Evolutionary conservation across 1,140 invertebrate genomes (phyloP).

Genomic region (Drosophila punjabiensis): DNA sequence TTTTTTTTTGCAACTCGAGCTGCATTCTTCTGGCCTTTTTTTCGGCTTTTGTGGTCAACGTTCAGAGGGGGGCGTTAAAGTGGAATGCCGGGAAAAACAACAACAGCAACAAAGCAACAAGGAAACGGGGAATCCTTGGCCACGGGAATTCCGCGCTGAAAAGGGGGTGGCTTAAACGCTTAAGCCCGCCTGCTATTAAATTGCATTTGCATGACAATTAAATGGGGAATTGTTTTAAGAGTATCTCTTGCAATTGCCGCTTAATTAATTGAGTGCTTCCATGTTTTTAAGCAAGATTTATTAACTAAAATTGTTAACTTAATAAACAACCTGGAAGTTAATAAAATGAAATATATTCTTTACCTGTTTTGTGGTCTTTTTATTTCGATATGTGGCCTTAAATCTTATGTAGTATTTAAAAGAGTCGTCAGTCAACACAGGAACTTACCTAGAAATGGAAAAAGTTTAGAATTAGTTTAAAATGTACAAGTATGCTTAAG

Average conservation of each 20-base stretch:
- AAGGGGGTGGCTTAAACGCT: conserved; percentile 27
- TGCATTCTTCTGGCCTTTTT: conserved; percentile 45
- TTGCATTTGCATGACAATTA: conserved; percentile 36
- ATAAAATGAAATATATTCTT: neutral
- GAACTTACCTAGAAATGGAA: conserved; percentile 72
- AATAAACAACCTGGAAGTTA: neutral
- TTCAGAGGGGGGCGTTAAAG: conserved; percentile 26
- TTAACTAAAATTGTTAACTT: neutral
- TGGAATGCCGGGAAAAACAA: conserved; percentile 43
- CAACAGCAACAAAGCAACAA: conserved; percentile 16
- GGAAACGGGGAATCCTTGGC: conserved; percentile 19
- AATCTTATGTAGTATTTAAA: neutral
- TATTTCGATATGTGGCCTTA: neutral
- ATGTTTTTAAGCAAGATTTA: neutral
- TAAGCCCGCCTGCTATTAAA: conserved; percentile 14
- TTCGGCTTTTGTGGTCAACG: conserved; percentile 58
- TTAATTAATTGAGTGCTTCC: conserved; percentile 15
- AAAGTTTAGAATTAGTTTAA: conserved; percentile 41
- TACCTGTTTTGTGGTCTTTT: conserved; percentile 2
- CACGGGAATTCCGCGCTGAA: conserved; percentile 31
- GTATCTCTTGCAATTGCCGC: neutral
- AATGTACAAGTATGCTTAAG: neutral
- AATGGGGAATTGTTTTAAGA: conserved; percentile 7
- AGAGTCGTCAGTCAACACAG: conserved; percentile 13
- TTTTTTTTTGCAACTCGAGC: conserved; percentile 15